Evolutionary conservation across 2,797 vertebrate species (phyloP), one percentile per base, ranked within the genome.

Genomic region (Urophycis tenuis): DNA sequence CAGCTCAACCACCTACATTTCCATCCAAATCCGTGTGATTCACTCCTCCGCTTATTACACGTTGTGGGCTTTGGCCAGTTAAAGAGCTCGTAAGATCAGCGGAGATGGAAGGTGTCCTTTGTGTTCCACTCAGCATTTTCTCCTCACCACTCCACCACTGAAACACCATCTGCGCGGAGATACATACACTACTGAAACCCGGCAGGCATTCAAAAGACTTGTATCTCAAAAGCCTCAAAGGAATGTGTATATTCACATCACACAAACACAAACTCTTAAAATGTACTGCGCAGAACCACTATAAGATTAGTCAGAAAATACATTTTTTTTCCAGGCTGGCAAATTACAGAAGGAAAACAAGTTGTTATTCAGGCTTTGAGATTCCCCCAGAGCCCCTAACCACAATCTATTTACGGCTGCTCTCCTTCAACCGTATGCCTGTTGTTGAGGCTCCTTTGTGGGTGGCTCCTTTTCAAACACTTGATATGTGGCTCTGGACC

Each of bases 331-430:
- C 74, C 80, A 75, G 85, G 82, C 53, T 74, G 64, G 74, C 82
- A 78, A 78, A 84, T 86, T 82, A 84, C 74, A 88, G 84, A 85
- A 82, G 87, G 80, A 91, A 91, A 92, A 90, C 86, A 89, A 88
- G 85, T 86, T 89, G 88, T 91, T 91, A 87, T 91, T 88, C 85
- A 88, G 85, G 79, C 83, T 83, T 83, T 71, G 84, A 86, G 86
- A 87, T 86, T 88, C 86, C 90, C 87, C 89, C 76, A 78, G 89
- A 88, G 90, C 79, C 74, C 72, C 79, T 36, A 85, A 89, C 87
- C 86, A 88, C 88, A 87, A 81, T 89, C 86, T 91, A 91, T 92
- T 90, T 88, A 89, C 90, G 91, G 86, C 79, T 75, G 84, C 86
- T 88, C 81, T 80, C 84, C 79, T 88, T 87, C 79, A 79, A 80